These are phyloP conservation scores for Danaus melanippus DNA, from an alignment of 1,140 invertebrate genomes.

Conservation along the genomic window DNA sequence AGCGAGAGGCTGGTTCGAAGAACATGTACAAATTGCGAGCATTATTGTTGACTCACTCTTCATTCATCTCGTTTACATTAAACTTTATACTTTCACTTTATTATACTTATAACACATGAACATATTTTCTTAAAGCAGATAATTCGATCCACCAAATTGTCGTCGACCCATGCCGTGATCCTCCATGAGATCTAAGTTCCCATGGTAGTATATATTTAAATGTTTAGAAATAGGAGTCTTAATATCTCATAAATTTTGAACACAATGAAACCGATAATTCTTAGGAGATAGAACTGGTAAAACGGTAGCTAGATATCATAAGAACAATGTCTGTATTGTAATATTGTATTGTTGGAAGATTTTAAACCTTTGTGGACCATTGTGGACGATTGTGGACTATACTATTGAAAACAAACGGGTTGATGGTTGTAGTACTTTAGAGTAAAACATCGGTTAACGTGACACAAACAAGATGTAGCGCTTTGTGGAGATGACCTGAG, in stretches of 20 bases:
- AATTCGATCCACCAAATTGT: too few species aligned
- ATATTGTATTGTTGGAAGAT: conserved; percentile 39
- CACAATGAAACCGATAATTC: conserved; percentile 62
- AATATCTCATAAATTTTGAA: conserved; percentile 52
- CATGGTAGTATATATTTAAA: conserved; percentile 59
- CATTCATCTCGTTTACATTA: neutral
- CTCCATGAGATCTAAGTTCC: conserved; percentile 37
- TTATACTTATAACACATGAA: too few species aligned
- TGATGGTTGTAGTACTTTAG: conserved; percentile 26
- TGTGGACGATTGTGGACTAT: too few species aligned
- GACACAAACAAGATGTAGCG: conserved; percentile 45
- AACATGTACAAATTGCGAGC: conserved; percentile 7
- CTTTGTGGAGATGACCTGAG: conserved; percentile 53
- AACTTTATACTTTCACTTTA: neutral
- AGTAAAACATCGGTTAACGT: conserved; percentile 59
- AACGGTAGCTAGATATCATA: conserved; percentile 58
- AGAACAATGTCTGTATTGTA: conserved; percentile 55
- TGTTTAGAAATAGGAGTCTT: conserved; percentile 39
- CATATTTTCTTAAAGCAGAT: too few species aligned
- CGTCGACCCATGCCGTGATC: neutral
- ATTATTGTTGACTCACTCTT: conserved; percentile 5
- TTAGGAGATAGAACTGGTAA: conserved; percentile 46
- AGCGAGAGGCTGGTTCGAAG: conserved; percentile 7
- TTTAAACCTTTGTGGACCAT: conserved; percentile 28
- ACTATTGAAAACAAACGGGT: conserved; percentile 21